Evolutionary conservation across 1,140 invertebrate species (phyloP), one percentile per base, ranked within the genome.

Genomic region (Dreissena polymorpha): DNA sequence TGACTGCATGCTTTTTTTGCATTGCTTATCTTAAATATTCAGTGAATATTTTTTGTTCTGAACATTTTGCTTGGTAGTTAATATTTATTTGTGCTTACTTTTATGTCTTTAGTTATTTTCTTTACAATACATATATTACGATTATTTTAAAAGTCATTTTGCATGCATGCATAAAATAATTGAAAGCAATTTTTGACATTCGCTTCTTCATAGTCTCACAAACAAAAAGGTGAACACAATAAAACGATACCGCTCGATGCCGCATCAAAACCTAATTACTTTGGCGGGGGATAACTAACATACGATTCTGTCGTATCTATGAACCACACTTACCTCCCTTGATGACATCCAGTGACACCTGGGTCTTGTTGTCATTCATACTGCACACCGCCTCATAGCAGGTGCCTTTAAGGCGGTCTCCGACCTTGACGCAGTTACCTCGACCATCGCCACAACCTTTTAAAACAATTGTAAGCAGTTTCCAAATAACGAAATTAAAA

Each of bases 301-400:
- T 8, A 50, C 3, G 6, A 13, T 70, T 29, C 10, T 18, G n/a
- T n/a, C n/a, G 16, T 18, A 14, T 14, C 13, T 7, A 21, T 14
- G 23, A 51, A 27, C 50, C 39, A 16, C 14, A 71, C 21, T 81
- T 81, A 81, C 79, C 79, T 73, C 79, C 70, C 39, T 81, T 72
- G 16, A 51, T 23, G 21, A 81, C 70, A 73, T 81, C 70, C 12
- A 81, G 70, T 16, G n/a, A 81, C 7, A 81, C 79, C 0, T 73
- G 60, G 16, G 79, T 81, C 39, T 73, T 72, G 39, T 81, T 81
- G 60, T 73, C 79, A 39, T 39, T 73, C 14, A 81, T 51, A n/a
- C 25, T 14, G 55, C 79, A 81, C 5, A 73, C 69, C 0, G 79
- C 79, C 0, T 81, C 79, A 55, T 39, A 81, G 57, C 79, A 81